Conservation (phyloP, 2,888 invertebrate genomes). For the Trachelus tabidus region DNA sequence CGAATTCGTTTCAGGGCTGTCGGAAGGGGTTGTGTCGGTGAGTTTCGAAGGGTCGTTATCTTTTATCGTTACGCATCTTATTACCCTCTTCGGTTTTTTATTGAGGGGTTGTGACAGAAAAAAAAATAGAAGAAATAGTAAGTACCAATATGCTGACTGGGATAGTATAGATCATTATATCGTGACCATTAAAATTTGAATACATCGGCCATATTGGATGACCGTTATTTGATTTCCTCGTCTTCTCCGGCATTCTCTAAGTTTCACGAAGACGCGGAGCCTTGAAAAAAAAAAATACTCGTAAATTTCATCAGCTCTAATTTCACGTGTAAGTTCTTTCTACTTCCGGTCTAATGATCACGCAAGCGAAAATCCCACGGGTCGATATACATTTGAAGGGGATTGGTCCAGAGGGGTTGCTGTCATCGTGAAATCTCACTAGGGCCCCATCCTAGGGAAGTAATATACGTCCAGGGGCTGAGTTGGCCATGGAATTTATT, state of each 20-base stretch:
- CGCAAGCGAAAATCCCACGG: neutral
- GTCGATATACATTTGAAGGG: neutral
- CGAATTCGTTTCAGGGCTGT: neutral
- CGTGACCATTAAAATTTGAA: neutral
- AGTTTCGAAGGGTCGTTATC: neutral
- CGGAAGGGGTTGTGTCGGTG: neutral
- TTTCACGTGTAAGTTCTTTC: neutral
- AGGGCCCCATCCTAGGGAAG: neutral
- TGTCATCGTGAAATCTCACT: neutral
- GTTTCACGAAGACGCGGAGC: neutral
- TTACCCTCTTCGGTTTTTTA: neutral
- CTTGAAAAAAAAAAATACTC: neutral
- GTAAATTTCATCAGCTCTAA: neutral
- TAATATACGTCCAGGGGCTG: neutral
- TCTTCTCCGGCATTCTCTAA: neutral
- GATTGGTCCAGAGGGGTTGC: neutral
- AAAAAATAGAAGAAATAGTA: neutral
- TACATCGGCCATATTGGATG: neutral
- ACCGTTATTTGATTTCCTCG: neutral
- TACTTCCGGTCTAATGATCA: neutral
- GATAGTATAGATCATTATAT: neutral
- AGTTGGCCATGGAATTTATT: neutral
- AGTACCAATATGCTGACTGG: neutral
- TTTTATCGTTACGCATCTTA: neutral
- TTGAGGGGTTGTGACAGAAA: neutral